These are phyloP conservation scores for Pipistrellus nathusii DNA, from an alignment of 2,797 vertebrate genomes.

Conservation along the genomic window DNA sequence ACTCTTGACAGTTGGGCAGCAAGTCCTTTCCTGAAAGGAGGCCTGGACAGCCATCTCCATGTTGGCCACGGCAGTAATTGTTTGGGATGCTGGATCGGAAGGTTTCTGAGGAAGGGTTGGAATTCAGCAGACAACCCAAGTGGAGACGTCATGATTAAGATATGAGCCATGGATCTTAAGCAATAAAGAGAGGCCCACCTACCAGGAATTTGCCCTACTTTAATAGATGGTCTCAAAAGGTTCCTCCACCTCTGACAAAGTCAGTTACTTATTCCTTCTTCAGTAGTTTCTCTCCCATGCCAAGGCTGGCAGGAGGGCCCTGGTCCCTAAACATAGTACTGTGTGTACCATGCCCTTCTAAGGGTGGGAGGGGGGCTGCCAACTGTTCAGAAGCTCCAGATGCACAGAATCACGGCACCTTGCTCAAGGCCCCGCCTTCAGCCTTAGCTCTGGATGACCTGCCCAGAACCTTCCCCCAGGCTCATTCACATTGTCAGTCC, in stretches of 20 bases:
- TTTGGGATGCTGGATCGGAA: not conserved
- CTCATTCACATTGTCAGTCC: not conserved
- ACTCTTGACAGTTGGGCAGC: not conserved
- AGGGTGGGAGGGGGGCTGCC: not conserved
- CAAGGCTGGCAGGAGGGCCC: not conserved
- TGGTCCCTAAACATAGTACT: not conserved
- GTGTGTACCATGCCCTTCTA: not conserved
- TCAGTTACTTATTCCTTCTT: not conserved
- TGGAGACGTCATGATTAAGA: not conserved
- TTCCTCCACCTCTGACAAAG: not conserved
- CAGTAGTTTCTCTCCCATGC: not conserved
- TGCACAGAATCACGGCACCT: not conserved
- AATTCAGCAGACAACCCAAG: not conserved
- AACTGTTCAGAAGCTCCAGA: not conserved
- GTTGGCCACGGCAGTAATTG: not conserved
- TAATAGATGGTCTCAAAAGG: not conserved
- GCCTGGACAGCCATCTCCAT: not conserved
- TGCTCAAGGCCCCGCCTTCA: not conserved
- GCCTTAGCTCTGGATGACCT: not conserved
- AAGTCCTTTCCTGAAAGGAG: not conserved
- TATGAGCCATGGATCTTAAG: not conserved
- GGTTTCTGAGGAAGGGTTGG: not conserved
- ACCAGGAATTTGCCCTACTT: not conserved
- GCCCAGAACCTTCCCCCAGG: not conserved
- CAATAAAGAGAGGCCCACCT: not conserved